Evolutionary conservation across 2,113 vertebrate species (phyloP), one percentile per base, ranked within the genome.

Genomic region (Periophthalmodon schlosseri): DNA sequence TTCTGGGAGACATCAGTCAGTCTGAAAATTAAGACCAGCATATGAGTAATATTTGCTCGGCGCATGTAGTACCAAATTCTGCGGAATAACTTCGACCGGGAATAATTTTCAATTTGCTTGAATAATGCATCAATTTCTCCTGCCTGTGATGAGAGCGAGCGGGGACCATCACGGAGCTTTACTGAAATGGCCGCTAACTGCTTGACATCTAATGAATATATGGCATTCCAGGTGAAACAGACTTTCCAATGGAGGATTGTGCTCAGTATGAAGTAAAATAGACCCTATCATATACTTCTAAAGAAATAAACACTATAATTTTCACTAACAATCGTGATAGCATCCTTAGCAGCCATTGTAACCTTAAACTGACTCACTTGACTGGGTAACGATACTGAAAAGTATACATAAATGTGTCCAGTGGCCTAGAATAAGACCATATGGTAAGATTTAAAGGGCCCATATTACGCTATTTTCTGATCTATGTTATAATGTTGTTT

Each of bases 121-220:
- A 66, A 50, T 76, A 56, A 63, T 65, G 63, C 63, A 65, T 65
- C 63, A 65, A 65, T 65, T 65, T 39, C 63, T 65, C 34, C 63
- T 65, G 63, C 63, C 44, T 49, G 66, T 68, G 66, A 47, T 68
- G 66, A 68, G 66, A 24, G 66, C 16, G 66, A 47, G 39, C 21
- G 14, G n/a, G 39, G 15, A n/a, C 65, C 63, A 74, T 80, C 21
- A 64, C 23, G 58, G 46, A 10, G 52, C n/a, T 75, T 73, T 70
- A 21, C 56, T 69, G 73, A 56, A 69, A 69, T 24, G 46, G 64
- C 68, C 66, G 21, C 65, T 54, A 49, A 67, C 66, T 70, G 65
- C 57, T 76, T 72, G 78, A 80, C 63, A 85, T 54, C 1, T 71
- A 73, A 87, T 13, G 54, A 54, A 78, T 68, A 60, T 60, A 60